A percentile compares a stretch with the other conserved stretches of the same genome.
These are phyloP conservation scores for Nothobranchius kuhntae DNA, from an alignment of 2,113 vertebrate genomes.

Conservation along the genomic window DNA sequence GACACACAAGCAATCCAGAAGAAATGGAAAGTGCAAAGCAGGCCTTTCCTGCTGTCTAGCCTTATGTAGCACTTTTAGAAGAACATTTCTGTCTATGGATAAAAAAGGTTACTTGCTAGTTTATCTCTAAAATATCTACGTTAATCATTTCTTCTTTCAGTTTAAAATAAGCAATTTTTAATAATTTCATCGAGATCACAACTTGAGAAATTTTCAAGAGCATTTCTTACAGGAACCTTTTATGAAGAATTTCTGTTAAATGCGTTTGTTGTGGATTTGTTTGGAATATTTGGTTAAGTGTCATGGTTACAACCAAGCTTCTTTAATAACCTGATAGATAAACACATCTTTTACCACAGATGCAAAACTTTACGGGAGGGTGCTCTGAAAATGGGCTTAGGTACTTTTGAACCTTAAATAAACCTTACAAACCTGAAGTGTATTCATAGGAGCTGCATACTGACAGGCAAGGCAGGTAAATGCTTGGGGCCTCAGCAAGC, in stretches of 20 bases:
- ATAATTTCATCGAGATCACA: not conserved
- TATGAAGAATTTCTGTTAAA: conserved; percentile 7
- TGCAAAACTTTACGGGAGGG: too few relatives aligned
- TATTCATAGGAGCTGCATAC: too few relatives aligned
- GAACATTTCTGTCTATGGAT: not conserved
- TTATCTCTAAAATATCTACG: too few relatives aligned
- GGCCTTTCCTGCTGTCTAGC: conserved; percentile 15
- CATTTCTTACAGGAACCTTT: conserved; percentile 1
- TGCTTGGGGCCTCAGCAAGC: too few relatives aligned
- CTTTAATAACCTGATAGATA: conserved; percentile 7
- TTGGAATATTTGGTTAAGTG: conserved; percentile 25
- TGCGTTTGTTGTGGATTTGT: conserved; percentile 7
- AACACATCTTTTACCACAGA: too few relatives aligned
- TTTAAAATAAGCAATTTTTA: not conserved
- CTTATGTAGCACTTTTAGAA: not conserved
- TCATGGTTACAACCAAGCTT: conserved; percentile 2
- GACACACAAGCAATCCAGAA: not conserved
- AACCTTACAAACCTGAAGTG: too few relatives aligned
- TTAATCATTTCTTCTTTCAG: too few relatives aligned
- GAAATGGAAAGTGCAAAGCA: not conserved
- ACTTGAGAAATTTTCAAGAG: not conserved
- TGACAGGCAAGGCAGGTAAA: too few relatives aligned
- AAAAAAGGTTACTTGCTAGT: too few relatives aligned
- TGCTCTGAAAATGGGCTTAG: too few relatives aligned
- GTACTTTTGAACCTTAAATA: too few relatives aligned